A percentile compares a stretch with the other conserved stretches of the same genome.
Conservation (phyloP, 37 sponge, comb jelly and placozoan genomes). For the Chondrosia reniformis region DNA sequence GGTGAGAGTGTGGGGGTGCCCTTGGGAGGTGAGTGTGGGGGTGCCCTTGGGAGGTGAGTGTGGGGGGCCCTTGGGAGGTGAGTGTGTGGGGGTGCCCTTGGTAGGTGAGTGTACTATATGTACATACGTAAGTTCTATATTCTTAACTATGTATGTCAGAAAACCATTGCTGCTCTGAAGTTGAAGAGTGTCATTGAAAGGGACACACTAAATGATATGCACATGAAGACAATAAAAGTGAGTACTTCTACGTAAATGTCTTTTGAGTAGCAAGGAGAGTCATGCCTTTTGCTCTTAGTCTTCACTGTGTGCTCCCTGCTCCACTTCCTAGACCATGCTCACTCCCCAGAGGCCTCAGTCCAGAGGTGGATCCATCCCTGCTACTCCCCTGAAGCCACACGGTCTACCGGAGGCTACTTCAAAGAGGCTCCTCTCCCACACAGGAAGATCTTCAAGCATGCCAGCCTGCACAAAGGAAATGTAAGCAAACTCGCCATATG, state of each 20-base stretch:
- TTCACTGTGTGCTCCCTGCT: not conserved
- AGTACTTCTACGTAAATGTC: not conserved
- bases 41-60: not conserved
- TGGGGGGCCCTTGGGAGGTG: not conserved
- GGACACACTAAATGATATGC: constrained; percentile 70
- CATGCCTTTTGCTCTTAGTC: not conserved
- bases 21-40: not conserved
- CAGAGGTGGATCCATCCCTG: constrained; percentile 1
- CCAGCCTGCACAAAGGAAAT: not conserved
- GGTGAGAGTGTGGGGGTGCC: not conserved
- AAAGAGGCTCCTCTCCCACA: not conserved
- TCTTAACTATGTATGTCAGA: constrained; percentile 22
- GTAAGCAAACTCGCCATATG: too few relatives aligned
- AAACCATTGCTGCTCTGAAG: constrained; percentile 64
- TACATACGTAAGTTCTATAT: not conserved
- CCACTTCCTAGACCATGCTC: constrained; percentile 49
- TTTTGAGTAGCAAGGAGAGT: not conserved
- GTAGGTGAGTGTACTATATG: not conserved
- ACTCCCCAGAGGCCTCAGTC: constrained; percentile 27
- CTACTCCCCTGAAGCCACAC: constrained; percentile 3
- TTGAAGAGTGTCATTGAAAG: constrained; percentile 69
- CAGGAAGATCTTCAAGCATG: not conserved
- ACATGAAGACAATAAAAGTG: constrained; percentile 77
- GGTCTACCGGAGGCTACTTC: not conserved
- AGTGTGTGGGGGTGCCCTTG: not conserved